These are phyloP conservation scores for Vandiemenella viatica DNA, from an alignment of 2,888 invertebrate genomes.

Conservation along the genomic window DNA sequence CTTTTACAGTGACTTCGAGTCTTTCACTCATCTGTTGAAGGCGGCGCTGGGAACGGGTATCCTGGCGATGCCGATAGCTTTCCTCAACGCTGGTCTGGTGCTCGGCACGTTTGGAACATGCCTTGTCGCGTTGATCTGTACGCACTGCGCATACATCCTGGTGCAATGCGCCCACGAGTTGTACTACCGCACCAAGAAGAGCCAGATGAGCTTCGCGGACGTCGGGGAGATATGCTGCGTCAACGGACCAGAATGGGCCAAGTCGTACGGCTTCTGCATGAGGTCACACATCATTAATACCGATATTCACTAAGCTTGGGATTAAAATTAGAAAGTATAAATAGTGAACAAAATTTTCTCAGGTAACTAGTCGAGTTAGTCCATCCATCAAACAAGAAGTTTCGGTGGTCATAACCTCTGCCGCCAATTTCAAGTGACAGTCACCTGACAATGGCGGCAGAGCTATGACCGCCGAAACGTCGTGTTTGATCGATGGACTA, in stretches of 20 bases:
- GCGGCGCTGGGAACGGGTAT: constrained; percentile 94
- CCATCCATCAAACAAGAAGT: no score
- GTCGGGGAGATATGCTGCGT: constrained; percentile 67
- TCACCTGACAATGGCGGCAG: no score
- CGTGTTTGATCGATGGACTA: no score
- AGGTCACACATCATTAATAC: no score
- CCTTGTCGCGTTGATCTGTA: constrained; percentile 74
- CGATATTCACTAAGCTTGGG: no score
- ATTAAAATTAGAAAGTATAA: no score
- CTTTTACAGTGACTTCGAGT: constrained; percentile 69
- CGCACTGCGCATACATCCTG: constrained; percentile 87
- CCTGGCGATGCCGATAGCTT: constrained; percentile 84
- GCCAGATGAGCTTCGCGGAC: constrained; percentile 72
- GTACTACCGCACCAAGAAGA: constrained; percentile 52
- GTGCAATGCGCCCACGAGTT: constrained; percentile 70
- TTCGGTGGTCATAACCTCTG: no score
- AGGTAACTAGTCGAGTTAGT: no score
- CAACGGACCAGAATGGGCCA: constrained; percentile 56
- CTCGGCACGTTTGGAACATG: constrained; percentile 72
- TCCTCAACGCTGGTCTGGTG: constrained; percentile 71
- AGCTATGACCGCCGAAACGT: no score
- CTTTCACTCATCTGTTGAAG: constrained; percentile 84
- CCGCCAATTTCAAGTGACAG: no score
- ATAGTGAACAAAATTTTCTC: no score
- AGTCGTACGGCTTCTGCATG: no score